Base-by-base conservation (phyloP, 2,113 vertebrate species). In the Chaetura pelagica region DNA sequence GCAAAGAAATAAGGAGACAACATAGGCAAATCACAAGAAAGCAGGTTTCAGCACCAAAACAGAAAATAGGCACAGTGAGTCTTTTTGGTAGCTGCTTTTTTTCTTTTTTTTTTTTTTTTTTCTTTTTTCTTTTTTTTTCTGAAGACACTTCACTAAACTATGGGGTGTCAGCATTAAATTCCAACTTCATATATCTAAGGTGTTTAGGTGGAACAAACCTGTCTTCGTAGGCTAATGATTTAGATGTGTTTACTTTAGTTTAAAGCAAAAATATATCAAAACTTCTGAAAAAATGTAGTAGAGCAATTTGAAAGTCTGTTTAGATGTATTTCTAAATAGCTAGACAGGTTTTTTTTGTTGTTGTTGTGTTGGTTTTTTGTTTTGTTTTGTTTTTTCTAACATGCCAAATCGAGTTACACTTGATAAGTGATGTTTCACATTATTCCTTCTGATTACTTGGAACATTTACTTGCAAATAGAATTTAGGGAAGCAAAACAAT, bases 81-180 rank as follows among this genome's bases (percentile, higher is more conserved):
- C 22, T 26, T 42, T 52, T 52, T 55, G 6, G 8, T n/a, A 12
- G 40, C 40, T 40, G 9, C 12, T 40, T 40, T 40, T 40, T n/a
- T n/a, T n/a, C n/a, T n/a, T n/a, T n/a, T n/a, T n/a, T n/a, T n/a
- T n/a, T n/a, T n/a, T n/a, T n/a, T n/a, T n/a, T n/a, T 57, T 10
- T 15, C 27, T 1, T 72, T 51, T 40, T 62, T 16, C 32, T 52
- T 2, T 38, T 66, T 8, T 51, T 30, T 30, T 3, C 10, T 1
- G 0, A 24, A 77, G 54, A 2, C 1, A 1, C 5, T 35, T 40
- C 11, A 49, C 30, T 66, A 27, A 71, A n/a, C 4, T 42, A 21
- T 61, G 5, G 12, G 61, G 9, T 51, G 9, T 62, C 11, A 67
- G 11, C 12, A 29, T 63, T 52, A 32, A 42, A 74, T 83, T 68